Base-by-base conservation (phyloP, 2,888 invertebrate species). In the Drosophila kambysellisi region DNA sequence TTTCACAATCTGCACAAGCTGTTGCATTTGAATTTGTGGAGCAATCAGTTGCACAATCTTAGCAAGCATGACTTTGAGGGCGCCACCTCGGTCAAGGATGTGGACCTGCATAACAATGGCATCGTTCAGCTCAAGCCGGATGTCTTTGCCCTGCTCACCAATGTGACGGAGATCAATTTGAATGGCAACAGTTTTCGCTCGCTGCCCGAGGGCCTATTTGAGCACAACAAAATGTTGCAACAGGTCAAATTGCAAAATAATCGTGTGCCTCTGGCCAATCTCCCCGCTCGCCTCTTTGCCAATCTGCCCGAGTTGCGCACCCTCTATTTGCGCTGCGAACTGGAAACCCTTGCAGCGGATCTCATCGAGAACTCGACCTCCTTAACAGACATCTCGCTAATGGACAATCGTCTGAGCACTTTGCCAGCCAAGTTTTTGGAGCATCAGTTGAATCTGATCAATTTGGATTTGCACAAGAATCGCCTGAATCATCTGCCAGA, bases 31-130 rank as follows among this genome's bases (percentile, higher is more conserved):
- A 95, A 96, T 82, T 91, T 97, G 39, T 96, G 96, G 95, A 94
- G 95, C 82, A 97, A 96, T 90, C 94, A 95, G 80, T 93, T 97
- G 64, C 94, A 94, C 32, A 94, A 95, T 92, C 94, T 97, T 46
- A 94, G 95, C 20, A 94, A 94, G 72, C 94, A 95, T 67, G 94
- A 95, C 71, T 96, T 97, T 88, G 94, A 94, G 37, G 95, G 95
- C 54, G 94, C 96, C 4, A 93, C 94, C 37, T 94, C 95, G 0
- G 93, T 97, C 6, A 94, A 94, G 81, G 94, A 95, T 76, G 93
- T 97, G 71, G 96, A 96, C 93, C 92, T 97, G 63, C 95, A 95
- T 81, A 93, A 94, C 17, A 97, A 96, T 91, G 94, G 94, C 58
- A 94, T 97, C 76, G 94, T 94, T 66, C 94, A 94, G 67, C 93